Percentiles rank a stretch among this genome's conserved stretches.
Evolutionary conservation across 2,797 vertebrate species (phyloP).

Genomic region (Protosalanx chinensis): DNA sequence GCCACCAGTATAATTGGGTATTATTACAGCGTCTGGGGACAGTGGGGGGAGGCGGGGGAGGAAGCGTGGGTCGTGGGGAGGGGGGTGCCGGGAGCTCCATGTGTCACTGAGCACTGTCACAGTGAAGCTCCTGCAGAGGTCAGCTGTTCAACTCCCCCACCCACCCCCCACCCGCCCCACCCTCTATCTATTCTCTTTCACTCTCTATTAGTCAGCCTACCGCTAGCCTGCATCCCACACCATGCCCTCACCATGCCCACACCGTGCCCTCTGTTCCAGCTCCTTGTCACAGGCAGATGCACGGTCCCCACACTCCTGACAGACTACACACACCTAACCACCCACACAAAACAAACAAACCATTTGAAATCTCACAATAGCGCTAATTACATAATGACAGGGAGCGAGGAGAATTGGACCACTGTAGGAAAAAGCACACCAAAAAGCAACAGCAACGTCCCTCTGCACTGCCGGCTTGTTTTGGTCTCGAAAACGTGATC

Average conservation of each 20-base stretch:
- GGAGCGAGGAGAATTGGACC: background rate
- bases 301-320: slow-evolving; percentile 20
- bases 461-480: background rate
- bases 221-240: background rate
- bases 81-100: slow-evolving; percentile 29
- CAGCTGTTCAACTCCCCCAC: slow-evolving; percentile 37
- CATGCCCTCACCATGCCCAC: background rate
- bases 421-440: background rate
- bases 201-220: background rate
- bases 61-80: slow-evolving; percentile 48
- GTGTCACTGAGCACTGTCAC: slow-evolving; percentile 49
- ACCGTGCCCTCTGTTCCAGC: background rate
- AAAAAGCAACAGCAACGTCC: background rate
- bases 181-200: background rate
- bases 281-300: background rate
- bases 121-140: slow-evolving; percentile 54
- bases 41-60: slow-evolving; percentile 42
- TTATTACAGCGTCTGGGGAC: slow-evolving; percentile 61
- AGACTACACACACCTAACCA: slow-evolving; percentile 27
- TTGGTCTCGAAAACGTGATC: background rate
- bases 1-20: slow-evolving; percentile 72
- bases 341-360: slow-evolving; percentile 52
- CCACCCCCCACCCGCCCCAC: slow-evolving; percentile 19
- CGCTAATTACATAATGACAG: slow-evolving; percentile 53
- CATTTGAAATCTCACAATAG: slow-evolving; percentile 61